Percentiles rank a stretch among this genome's conserved stretches.
Evolutionary conservation across 2,888 invertebrate species (phyloP).

Genomic region (Buathra laborator): DNA sequence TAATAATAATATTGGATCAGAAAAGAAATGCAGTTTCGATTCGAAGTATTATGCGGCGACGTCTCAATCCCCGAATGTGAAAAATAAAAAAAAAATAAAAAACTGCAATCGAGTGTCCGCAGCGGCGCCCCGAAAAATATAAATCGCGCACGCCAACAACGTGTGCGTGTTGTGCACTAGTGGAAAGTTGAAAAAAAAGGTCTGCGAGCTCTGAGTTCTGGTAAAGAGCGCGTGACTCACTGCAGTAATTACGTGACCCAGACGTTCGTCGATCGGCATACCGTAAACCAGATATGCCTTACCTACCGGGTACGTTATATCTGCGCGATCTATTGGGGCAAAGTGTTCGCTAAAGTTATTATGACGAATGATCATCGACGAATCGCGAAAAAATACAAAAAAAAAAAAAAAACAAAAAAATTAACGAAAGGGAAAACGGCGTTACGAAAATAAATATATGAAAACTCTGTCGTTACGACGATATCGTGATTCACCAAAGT

Average conservation of each 20-base stretch:
- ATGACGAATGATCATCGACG: slow-evolving; percentile 32
- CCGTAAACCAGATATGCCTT: slow-evolving; percentile 52
- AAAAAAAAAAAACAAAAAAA: neutral
- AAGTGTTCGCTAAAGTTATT: slow-evolving; percentile 44
- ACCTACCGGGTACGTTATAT: slow-evolving; percentile 34
- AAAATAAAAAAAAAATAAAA: neutral
- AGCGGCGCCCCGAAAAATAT: slow-evolving; percentile 4
- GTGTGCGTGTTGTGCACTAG: neutral
- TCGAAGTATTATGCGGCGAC: neutral
- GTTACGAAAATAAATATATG: neutral
- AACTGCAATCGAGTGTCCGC: neutral
- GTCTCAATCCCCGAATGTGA: neutral
- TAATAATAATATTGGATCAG: neutral
- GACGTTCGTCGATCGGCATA: slow-evolving; percentile 55
- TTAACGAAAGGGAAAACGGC: neutral
- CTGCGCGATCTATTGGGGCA: slow-evolving; percentile 42
- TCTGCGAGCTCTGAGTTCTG: slow-evolving; percentile 34
- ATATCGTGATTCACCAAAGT: neutral
- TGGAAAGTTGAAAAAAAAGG: slow-evolving; percentile 16
- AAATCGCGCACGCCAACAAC: slow-evolving; percentile 30
- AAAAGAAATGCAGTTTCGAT: neutral
- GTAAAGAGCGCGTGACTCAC: slow-evolving; percentile 65
- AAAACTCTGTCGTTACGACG: neutral
- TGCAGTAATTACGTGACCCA: slow-evolving; percentile 65
- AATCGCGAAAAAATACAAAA: too few relatives aligned